Conservation (phyloP, 2,113 vertebrate species). For the Oryctolagus cuniculus region DNA sequence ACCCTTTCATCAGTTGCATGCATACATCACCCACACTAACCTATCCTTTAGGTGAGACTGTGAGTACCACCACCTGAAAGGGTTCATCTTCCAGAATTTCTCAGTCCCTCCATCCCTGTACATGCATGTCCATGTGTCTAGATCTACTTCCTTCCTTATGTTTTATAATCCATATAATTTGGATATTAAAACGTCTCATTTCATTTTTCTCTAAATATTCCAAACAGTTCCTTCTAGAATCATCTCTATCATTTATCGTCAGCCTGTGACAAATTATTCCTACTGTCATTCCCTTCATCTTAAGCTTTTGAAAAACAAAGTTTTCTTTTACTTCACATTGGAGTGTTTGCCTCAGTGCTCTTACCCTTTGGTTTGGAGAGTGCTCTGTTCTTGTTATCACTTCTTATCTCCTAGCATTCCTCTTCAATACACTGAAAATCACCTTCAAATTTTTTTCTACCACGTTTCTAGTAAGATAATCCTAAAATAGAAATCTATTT, state of each 20-base stretch:
- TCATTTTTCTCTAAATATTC: neutral
- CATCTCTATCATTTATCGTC: neutral
- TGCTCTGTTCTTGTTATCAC: neutral
- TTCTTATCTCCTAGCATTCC: neutral
- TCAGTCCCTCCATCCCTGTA: neutral
- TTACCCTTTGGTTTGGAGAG: neutral
- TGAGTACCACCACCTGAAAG: neutral
- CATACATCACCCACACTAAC: neutral
- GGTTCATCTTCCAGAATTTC: neutral
- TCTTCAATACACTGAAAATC: neutral
- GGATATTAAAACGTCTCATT: neutral
- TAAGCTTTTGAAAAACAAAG: too few species aligned
- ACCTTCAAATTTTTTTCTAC: neutral
- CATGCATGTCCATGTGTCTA: neutral
- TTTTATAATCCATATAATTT: neutral
- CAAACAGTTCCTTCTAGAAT: neutral
- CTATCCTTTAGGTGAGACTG: neutral
- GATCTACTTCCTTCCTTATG: neutral
- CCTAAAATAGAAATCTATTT: neutral
- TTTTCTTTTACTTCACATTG: neutral
- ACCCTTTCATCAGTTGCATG: neutral
- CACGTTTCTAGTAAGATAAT: neutral
- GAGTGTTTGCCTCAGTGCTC: neutral
- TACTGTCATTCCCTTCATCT: neutral
- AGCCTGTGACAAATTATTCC: neutral